Evolutionary conservation across 1,140 invertebrate species (phyloP).

Genomic region (Orius insidiosus): DNA sequence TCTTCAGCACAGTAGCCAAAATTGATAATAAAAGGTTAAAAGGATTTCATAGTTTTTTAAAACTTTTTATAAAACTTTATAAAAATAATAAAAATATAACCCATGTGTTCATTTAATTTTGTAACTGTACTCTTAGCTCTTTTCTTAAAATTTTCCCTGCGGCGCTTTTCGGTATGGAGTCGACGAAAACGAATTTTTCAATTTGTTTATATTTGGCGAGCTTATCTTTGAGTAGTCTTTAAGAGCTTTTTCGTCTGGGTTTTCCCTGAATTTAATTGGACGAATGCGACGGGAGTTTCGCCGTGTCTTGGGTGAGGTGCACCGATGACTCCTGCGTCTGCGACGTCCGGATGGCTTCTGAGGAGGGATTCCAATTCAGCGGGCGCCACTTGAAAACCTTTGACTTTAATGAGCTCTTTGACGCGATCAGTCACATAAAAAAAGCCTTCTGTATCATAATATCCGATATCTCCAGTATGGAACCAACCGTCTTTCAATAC

Average conservation of each 20-base stretch:
- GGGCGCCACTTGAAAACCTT: conserved; percentile 58
- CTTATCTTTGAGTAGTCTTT: conserved; percentile 35
- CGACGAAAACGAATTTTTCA: conserved; percentile 45
- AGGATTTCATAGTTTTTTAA: too few species aligned
- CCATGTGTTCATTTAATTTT: too few species aligned
- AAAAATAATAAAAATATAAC: too few species aligned
- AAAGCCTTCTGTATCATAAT: conserved; percentile 49
- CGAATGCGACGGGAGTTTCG: conserved; percentile 41
- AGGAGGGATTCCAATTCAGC: conserved; percentile 55
- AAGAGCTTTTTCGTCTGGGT: conserved; percentile 29
- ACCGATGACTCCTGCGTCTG: conserved; percentile 55
- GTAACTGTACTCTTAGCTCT: conserved; percentile 29
- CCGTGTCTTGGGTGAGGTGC: conserved; percentile 43
- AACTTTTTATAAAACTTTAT: too few species aligned
- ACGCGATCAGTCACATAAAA: conserved; percentile 65
- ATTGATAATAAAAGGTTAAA: too few species aligned
- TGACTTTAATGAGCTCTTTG: conserved; percentile 80
- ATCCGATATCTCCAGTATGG: conserved; percentile 61
- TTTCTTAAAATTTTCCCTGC: conserved; percentile 57
- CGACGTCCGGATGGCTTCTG: conserved; percentile 39
- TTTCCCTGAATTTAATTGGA: conserved; percentile 34
- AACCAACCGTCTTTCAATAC: conserved; percentile 57
- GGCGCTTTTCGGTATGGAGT: conserved; percentile 51
- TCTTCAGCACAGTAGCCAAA: too few species aligned
- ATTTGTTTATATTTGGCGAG: conserved; percentile 50